Evolutionary conservation across 2,888 invertebrate genomes (phyloP), one percentile per base, ranked within the genome.

Genomic region (Amblyjoppa proteus): DNA sequence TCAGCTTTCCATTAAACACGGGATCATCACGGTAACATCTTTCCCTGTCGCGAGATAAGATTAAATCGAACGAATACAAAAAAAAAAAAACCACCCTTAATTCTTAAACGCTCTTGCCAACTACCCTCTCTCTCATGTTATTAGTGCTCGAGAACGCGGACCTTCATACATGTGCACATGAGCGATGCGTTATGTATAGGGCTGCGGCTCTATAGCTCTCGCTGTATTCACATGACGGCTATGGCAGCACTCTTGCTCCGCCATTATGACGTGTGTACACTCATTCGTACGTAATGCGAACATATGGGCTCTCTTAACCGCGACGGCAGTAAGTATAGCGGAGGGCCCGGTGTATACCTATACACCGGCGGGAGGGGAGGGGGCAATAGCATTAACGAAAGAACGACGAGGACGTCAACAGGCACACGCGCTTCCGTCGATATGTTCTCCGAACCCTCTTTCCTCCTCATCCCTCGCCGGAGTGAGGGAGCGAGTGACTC

Each of bases 251-350:
- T 74, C 75, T 81, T 31, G 66, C 81, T 66, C 58, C 78, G 79
- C 85, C 85, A 82, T 85, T 85, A 82, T 79, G 78, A 85, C 82
- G 71, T 79, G 85, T 85, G 82, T 80, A 80, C 79, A 80, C 75
- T 80, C 85, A 82, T 83, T 85, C 68, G 79, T 82, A 79, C 71
- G 82, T 85, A 80, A 82, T 82, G 76, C 76, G 82, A 82, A 80
- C 85, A 82, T 82, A 82, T 79, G 79, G 75, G 70, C 38, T 73
- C 69, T 74, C 49, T 49, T 49, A 49, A 58, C 34, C 53, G 16
- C 31, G 20, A 41, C 76, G 49, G 66, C 64, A 66, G 69, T 82
- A 75, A 81, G 82, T 79, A 66, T 68, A 68, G 77, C n/a, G 16
- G 28, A 53, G 38, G 25, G 20, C 25, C 11, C 58, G 13, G 41